These are phyloP conservation scores for Anaspis maculata DNA, from an alignment of 2,888 invertebrate genomes.

Conservation along the genomic window DNA sequence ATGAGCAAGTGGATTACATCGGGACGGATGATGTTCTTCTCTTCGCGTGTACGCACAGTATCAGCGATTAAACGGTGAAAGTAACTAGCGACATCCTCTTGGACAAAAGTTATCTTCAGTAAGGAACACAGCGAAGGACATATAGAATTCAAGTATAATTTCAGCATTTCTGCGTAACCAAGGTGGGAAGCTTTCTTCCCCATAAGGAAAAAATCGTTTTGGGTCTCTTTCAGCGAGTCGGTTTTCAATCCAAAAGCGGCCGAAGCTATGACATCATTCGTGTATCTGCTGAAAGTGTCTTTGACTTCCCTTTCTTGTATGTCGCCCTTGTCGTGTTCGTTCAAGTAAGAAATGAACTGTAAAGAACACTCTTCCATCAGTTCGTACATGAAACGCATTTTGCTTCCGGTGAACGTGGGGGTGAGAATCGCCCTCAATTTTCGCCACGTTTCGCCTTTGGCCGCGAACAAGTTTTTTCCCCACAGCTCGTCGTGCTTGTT, in stretches of 20 bases:
- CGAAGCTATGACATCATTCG: constrained; percentile 46
- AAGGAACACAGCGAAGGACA: constrained; percentile 5
- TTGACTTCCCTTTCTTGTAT: constrained; percentile 34
- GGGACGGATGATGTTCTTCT: too few relatives aligned
- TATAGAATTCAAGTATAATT: constrained; percentile 1
- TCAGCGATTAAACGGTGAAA: too few relatives aligned
- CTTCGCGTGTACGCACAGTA: too few relatives aligned
- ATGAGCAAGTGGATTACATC: too few relatives aligned
- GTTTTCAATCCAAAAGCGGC: constrained; percentile 46
- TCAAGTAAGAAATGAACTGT: constrained; percentile 15
- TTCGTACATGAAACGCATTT: constrained; percentile 42
- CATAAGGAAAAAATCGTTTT: constrained; percentile 46
- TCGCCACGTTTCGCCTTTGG: constrained; percentile 20
- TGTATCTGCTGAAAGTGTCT: constrained; percentile 41
- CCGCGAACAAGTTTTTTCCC: constrained; percentile 7
- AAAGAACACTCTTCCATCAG: constrained; percentile 35
- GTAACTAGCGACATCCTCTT: too few relatives aligned
- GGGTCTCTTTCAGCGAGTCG: constrained; percentile 43
- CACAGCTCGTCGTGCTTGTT: constrained; percentile 24
- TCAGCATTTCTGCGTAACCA: constrained; percentile 9
- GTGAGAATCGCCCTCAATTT: constrained; percentile 42
- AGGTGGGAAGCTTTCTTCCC: constrained; percentile 43
- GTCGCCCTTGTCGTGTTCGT: constrained; percentile 8
- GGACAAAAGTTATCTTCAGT: too few relatives aligned
- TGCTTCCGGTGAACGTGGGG: constrained; percentile 43